These are phyloP conservation scores for Amphiduros pacificus DNA, from an alignment of 2,888 invertebrate species.

Conservation along the genomic window DNA sequence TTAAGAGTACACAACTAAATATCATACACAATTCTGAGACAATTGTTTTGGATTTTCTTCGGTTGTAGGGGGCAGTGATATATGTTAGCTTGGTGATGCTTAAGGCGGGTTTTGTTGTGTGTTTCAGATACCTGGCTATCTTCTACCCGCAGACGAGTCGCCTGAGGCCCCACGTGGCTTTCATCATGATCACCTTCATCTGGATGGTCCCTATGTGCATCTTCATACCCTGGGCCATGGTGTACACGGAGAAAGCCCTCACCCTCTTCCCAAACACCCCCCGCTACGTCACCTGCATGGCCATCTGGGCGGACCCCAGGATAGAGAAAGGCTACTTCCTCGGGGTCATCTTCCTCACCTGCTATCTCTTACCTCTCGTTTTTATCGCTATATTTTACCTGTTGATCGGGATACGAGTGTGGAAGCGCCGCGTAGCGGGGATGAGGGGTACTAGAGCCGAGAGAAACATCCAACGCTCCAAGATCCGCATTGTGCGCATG, in stretches of 20 bases:
- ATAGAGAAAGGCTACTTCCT: conserved; percentile 17
- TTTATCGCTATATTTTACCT: conserved; percentile 26
- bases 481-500: conserved; percentile 26
- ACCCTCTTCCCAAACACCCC: background rate
- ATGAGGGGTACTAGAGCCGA: conserved; percentile 22
- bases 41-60: no score
- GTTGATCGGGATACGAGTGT: conserved; percentile 23
- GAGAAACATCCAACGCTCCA: conserved; percentile 23
- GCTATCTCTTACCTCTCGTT: conserved; percentile 26
- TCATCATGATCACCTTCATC: conserved; percentile 22
- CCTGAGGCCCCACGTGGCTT: conserved; percentile 19
- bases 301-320: background rate
- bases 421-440: conserved; percentile 23
- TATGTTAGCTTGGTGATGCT: no score
- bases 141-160: conserved; percentile 26
- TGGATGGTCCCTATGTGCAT: conserved; percentile 26
- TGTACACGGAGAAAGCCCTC: conserved; percentile 22
- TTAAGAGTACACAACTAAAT: no score
- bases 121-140: conserved; percentile 29
- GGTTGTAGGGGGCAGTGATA: no score
- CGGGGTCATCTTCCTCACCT: conserved; percentile 25
- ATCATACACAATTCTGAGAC: no score
- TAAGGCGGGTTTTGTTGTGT: no score
- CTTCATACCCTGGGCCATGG: conserved; percentile 31
- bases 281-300: conserved; percentile 13